Base-by-base conservation (phyloP, 2,113 vertebrate genomes). In the Sinocyclocheilus grahami region DNA sequence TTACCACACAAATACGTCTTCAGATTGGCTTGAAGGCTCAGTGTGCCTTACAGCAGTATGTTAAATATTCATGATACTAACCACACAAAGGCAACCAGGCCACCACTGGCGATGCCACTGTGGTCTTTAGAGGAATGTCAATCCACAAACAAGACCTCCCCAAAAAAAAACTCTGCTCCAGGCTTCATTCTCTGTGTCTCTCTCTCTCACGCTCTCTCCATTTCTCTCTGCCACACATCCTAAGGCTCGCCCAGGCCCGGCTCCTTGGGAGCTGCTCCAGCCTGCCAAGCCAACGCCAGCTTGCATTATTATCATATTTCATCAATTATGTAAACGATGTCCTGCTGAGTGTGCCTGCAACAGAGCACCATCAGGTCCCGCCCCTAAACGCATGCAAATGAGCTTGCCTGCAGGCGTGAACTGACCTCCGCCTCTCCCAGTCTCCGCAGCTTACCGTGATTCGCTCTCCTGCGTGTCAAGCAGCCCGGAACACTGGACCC, bases 251-350 rank as follows among this genome's bases (percentile, higher is more conserved):
- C 76, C 71, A 81, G 87, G 86, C 84, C 83, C 22, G 4, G 83
- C 84, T 84, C 90, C 87, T 88, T 84, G 78, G 84, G 82, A 83
- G 82, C 86, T 85, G 80, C 85, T 78, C 82, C 60, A 63, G 74
- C 76, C 53, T 78, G 76, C 78, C 77, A 92, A 88, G 86, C 78
- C 90, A 90, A 87, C 90, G 89, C 93, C 92, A 94, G 93, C 92
- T 93, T 94, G 94, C 91, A 90, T 94, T 92, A 95, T 95, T 95
- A 95, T 94, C 93, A 95, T 94, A 94, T 94, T 92, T 95, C 94
- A 95, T 95, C 93, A 95, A 95, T 95, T 94, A 95, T 95, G 94
- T 94, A 94, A 95, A 95, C 93, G 88, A 72, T 30, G 79, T 87
- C 86, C 84, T 88, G 84, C 89, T 90, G 89, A 83, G 89, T 82